Evolutionary conservation across 2,888 invertebrate species (phyloP).

Genomic region (Chaetogeoica ovagalla): DNA sequence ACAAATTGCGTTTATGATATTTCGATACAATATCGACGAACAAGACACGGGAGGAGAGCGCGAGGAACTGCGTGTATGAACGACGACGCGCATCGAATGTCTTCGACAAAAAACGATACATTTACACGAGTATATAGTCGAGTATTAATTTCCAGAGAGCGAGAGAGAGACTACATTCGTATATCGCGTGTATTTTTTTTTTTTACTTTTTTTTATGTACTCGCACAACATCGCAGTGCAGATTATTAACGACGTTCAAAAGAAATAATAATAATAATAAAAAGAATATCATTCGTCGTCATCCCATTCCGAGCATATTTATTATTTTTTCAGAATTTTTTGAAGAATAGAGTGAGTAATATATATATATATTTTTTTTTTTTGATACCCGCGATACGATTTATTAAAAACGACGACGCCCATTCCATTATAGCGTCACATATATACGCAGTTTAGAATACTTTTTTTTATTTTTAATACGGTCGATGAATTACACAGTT

Average conservation of each 20-base stretch:
- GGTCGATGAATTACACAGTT: conserved; percentile 7
- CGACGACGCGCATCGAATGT: not conserved
- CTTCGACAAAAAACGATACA: conserved; percentile 19
- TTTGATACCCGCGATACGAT: conserved; percentile 10
- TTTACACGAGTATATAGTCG: conserved; percentile 13
- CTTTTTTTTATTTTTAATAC: not conserved
- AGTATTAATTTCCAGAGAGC: conserved; percentile 28
- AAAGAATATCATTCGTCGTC: no score
- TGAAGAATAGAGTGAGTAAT: not conserved
- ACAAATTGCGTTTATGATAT: no score
- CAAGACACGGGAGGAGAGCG: no score
- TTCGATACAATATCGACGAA: no score
- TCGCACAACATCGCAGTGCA: not conserved
- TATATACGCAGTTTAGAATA: not conserved
- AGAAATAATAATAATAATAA: conserved; percentile 17
- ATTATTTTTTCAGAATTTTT: conserved; percentile 4
- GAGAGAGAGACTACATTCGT: no score
- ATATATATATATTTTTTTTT: no score
- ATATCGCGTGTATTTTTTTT: conserved; percentile 24
- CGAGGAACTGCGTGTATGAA: not conserved
- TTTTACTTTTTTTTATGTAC: not conserved
- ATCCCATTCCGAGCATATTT: not conserved
- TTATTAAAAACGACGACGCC: conserved; percentile 1
- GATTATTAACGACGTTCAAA: conserved; percentile 19
- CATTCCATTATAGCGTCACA: not conserved